Conservation (phyloP, 2,888 invertebrate genomes). For the Eristalis tenax region DNA sequence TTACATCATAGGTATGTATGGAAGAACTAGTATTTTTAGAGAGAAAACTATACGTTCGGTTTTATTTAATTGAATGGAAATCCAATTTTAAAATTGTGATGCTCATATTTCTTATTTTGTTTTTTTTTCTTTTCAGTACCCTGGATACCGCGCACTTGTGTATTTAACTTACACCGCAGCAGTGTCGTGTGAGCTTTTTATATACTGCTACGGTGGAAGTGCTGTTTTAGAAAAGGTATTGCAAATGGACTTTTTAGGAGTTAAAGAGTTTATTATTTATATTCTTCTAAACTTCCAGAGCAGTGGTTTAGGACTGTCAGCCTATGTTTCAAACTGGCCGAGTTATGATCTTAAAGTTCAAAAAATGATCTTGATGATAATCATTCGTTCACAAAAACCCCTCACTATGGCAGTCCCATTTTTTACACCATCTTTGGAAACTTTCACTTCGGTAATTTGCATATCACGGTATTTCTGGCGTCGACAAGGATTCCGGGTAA, state of each 20-base stretch:
- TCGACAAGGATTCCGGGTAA: too few species aligned
- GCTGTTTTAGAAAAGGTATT: constrained; percentile 26
- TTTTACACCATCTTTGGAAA: constrained; percentile 78
- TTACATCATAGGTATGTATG: too few species aligned
- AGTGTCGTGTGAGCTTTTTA: constrained; percentile 38
- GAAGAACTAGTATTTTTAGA: too few species aligned
- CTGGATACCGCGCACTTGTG: constrained; percentile 15
- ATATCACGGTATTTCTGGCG: too few species aligned
- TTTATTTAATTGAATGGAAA: too few species aligned
- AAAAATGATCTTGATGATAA: constrained; percentile 79
- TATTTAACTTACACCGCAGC: constrained; percentile 25
- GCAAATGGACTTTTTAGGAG: not conserved
- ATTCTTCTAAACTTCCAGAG: constrained; percentile 7
- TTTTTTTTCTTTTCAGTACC: constrained; percentile 24
- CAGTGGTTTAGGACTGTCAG: constrained; percentile 36
- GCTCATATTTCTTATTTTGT: not conserved
- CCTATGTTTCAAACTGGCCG: constrained; percentile 76
- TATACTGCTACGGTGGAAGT: constrained; percentile 53
- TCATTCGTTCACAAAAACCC: constrained; percentile 77
- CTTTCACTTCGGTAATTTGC: constrained; percentile 76
- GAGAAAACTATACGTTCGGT: too few species aligned
- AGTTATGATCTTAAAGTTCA: constrained; percentile 78
- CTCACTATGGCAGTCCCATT: constrained; percentile 78
- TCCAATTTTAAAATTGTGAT: too few species aligned
- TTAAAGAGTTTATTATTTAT: not conserved